Conservation (phyloP, 2,113 vertebrate species). For the Ageneiosus marmoratus region DNA sequence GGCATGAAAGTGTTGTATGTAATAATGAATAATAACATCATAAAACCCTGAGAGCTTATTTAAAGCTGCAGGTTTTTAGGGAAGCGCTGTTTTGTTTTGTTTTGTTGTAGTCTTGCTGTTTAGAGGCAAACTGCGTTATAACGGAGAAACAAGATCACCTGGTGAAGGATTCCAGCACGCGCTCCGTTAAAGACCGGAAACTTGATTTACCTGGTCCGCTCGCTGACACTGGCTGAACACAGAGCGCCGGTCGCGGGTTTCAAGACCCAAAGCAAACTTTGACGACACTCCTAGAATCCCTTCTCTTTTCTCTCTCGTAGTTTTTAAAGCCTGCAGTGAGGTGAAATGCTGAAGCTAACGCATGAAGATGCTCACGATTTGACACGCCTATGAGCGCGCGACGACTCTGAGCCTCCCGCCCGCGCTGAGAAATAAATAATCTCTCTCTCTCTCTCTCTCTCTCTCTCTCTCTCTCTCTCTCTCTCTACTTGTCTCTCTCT, state of each 20-base stretch:
- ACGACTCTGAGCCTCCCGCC: slow-evolving; percentile 34
- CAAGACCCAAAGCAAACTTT: slow-evolving; percentile 36
- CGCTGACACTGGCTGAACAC: slow-evolving; percentile 16
- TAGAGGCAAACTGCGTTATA: neutral
- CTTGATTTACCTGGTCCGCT: slow-evolving; percentile 45
- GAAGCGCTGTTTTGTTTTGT: neutral
- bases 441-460: slow-evolving; percentile 47
- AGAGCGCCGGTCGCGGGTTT: neutral
- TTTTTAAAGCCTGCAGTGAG: neutral
- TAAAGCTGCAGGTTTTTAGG: neutral
- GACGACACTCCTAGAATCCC: slow-evolving; percentile 12
- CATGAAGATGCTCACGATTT: slow-evolving; percentile 28
- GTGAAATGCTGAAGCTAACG: slow-evolving; percentile 1
- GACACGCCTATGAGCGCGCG: slow-evolving; percentile 38
- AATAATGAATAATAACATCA: neutral
- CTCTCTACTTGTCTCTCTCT: slow-evolving; percentile 18
- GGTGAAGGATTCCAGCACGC: slow-evolving; percentile 10
- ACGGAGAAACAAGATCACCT: neutral
- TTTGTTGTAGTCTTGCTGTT: neutral
- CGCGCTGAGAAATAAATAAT: slow-evolving; percentile 47
- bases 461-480: slow-evolving; percentile 23
- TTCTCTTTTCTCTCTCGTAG: neutral
- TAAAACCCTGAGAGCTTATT: neutral
- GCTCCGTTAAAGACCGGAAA: neutral
- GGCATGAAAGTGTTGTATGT: neutral